Evolutionary conservation across 37 sponge, comb jelly and placozoan genomes (phyloP).

Genomic region (Diacarnus erythraeanus): DNA sequence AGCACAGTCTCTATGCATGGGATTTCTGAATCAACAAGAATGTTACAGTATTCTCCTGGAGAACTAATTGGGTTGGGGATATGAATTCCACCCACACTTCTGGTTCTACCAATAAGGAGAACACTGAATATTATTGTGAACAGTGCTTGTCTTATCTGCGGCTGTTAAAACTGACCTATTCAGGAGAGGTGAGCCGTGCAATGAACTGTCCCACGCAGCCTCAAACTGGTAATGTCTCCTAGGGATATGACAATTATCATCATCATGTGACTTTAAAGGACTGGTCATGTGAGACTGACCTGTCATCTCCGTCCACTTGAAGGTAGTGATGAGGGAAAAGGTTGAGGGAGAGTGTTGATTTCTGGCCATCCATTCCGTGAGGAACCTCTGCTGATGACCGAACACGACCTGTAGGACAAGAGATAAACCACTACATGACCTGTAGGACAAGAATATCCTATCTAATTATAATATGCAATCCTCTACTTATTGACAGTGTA

Average conservation of each 20-base stretch:
- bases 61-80: no score
- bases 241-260: not conserved
- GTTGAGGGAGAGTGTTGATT: slow-evolving; percentile 58
- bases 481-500: no score
- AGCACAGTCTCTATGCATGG: no score
- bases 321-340: slow-evolving; percentile 40
- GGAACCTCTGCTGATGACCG: slow-evolving; percentile 37
- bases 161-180: slow-evolving; percentile 51
- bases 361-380: slow-evolving; percentile 48
- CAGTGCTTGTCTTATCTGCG: no score
- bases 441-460: no score
- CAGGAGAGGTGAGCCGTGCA: slow-evolving; percentile 86
- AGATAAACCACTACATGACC: no score
- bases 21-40: no score
- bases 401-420: slow-evolving; percentile 53
- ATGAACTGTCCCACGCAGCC: slow-evolving; percentile 95
- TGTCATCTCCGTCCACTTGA: slow-evolving; percentile 23
- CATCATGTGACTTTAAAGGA: not conserved
- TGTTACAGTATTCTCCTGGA: no score
- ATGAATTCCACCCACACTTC: no score
- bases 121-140: no score
- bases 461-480: no score
- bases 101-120: no score
- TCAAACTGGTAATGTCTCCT: slow-evolving; percentile 71
- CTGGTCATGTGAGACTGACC: slow-evolving; percentile 16